Percentiles rank a stretch among this genome's conserved stretches.
These are phyloP conservation scores for Gallinago stenura DNA, from an alignment of 2,797 vertebrate genomes.

Conservation along the genomic window DNA sequence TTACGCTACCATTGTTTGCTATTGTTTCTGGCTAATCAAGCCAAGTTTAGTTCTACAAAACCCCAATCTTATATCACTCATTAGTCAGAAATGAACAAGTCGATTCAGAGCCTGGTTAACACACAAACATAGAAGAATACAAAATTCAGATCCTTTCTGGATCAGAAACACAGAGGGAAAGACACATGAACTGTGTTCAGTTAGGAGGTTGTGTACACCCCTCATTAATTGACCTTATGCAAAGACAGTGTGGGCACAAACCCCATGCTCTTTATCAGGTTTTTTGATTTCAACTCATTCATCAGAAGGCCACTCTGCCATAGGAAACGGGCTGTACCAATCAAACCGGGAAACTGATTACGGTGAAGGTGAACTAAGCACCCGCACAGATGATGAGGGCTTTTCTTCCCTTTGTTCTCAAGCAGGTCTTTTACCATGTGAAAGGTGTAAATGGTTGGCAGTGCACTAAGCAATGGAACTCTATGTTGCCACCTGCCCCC, in stretches of 20 bases:
- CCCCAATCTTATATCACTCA: background rate
- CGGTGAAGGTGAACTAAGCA: constrained; percentile 34
- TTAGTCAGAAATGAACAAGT: background rate
- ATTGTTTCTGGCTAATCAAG: background rate
- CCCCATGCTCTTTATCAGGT: background rate
- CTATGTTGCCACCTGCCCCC: background rate
- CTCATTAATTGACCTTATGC: constrained; percentile 15
- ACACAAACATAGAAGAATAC: background rate
- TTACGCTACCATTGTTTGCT: background rate
- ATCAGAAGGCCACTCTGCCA: background rate
- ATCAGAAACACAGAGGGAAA: background rate
- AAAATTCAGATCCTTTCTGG: constrained; percentile 6
- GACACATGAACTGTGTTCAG: background rate
- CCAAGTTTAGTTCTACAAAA: background rate
- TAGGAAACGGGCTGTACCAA: constrained; percentile 42
- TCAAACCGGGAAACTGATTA: constrained; percentile 43
- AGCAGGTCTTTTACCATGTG: background rate
- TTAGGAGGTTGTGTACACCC: background rate
- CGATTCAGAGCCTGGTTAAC: background rate
- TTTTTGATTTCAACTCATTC: constrained; percentile 23
- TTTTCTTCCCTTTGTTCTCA: constrained; percentile 16
- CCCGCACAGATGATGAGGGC: background rate
- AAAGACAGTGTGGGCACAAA: background rate
- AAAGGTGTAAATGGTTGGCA: background rate
- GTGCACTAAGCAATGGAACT: background rate